Conservation (phyloP, 2,797 vertebrate species). For the Gymnothorax javanicus region DNA sequence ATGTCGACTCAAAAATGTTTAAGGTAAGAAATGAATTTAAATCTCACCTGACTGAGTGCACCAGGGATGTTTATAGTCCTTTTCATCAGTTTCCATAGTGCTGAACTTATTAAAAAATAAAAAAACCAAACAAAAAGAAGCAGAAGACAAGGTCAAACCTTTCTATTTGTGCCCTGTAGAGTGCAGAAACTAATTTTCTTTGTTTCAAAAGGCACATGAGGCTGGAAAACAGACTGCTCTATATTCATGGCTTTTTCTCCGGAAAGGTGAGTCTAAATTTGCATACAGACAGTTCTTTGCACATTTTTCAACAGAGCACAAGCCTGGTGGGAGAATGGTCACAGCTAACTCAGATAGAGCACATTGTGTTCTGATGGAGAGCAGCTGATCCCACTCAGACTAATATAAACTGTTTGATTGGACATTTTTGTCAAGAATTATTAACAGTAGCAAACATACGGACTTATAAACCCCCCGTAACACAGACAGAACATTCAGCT, state of each 20-base stretch:
- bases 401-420: background rate
- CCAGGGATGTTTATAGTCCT: too few species aligned
- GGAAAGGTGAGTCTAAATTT: background rate
- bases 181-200: background rate
- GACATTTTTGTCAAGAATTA: background rate
- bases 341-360: background rate
- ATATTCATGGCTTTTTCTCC: background rate
- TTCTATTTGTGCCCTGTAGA: background rate
- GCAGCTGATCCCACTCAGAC: background rate
- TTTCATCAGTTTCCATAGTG: background rate
- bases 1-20: background rate
- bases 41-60: background rate
- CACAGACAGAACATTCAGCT: background rate
- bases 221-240: background rate
- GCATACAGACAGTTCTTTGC: background rate
- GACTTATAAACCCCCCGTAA: background rate
- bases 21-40: background rate
- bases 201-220: background rate
- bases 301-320: background rate
- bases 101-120: background rate
- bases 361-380: background rate
- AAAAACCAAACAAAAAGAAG: too few species aligned
- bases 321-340: background rate
- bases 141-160: background rate
- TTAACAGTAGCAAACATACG: background rate